Conservation (phyloP, 2,888 invertebrate species). For the Tenodera sinensis region DNA sequence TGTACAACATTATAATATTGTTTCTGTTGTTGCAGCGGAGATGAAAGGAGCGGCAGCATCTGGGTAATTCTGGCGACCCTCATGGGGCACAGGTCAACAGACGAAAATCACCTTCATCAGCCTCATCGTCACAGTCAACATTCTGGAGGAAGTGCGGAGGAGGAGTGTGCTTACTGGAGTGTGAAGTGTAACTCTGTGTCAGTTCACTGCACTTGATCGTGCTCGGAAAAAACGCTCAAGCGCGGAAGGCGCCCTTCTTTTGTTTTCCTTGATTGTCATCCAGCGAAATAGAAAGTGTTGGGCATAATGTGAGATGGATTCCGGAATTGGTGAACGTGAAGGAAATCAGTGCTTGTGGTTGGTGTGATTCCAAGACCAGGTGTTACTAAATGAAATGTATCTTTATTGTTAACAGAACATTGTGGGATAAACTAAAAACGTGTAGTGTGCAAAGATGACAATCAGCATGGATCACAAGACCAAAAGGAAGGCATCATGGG, state of each 20-base stretch:
- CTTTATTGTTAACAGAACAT: background rate
- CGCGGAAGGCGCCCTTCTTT: background rate
- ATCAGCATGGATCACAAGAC: slow-evolving; percentile 50
- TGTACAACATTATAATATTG: background rate
- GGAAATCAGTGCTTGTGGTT: background rate
- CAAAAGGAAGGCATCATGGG: slow-evolving; percentile 52
- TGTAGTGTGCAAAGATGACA: slow-evolving; percentile 41
- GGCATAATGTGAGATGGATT: background rate
- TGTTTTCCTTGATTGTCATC: background rate
- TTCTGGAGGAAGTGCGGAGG: background rate
- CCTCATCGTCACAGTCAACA: background rate
- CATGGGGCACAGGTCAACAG: background rate
- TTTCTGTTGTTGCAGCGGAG: background rate
- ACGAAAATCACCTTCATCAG: background rate
- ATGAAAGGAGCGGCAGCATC: background rate
- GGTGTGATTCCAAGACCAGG: background rate
- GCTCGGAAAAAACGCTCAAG: background rate
- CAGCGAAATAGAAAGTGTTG: background rate
- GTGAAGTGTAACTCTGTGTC: background rate
- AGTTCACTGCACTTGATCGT: background rate
- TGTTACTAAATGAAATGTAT: background rate
- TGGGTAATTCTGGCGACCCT: background rate
- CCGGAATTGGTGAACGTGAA: background rate
- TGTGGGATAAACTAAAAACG: background rate
- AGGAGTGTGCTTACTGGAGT: background rate